Evolutionary conservation across 2,113 vertebrate species (phyloP), one percentile per base, ranked within the genome.

Genomic region (Seriola dumerili): DNA sequence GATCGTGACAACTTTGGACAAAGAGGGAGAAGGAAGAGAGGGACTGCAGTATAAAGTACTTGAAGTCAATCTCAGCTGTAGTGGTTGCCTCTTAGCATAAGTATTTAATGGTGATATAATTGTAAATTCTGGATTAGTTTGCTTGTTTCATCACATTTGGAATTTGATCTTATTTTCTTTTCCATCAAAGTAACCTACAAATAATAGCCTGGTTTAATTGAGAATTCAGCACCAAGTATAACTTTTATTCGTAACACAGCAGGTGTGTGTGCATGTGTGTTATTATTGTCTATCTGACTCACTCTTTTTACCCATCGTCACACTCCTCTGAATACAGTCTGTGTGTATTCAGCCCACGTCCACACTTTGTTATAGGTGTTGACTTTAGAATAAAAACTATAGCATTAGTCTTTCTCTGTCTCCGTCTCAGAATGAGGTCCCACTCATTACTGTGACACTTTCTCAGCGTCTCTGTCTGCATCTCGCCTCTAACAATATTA

Each of bases 51-150:
- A 29, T 29, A 29, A 29, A 29, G 29, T 29, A 2, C 29, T 29
- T 29, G 29, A 29, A 2, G 29, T 36, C 34, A 36, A 6, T 36
- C 34, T 36, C 34, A 38, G 17, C 6, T 50, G 29, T 25, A 25
- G 23, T 58, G 29, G 52, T 50, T 68, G 21, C 55, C 55, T 19
- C 8, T 52, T 54, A 21, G 19, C 19, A n/a, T n/a, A n/a, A 11
- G 55, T 32, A 72, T 64, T 14, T 5, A 58, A 61, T 50, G 52
- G 7, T 79, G 58, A 79, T 44, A 57, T 32, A 32, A 64, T 50
- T 1, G 40, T 42, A 8, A 42, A 42, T 8, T 74, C 11, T 66
- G 63, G 71, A 48, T 38, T 8, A 21, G 50, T 54, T 54, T 54
- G 50, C 19, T 52, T 21, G 50, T 54, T 54, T 21, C 50, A 54